Conservation (phyloP, 2,888 invertebrate species). For the Bellardia bayeri region DNA sequence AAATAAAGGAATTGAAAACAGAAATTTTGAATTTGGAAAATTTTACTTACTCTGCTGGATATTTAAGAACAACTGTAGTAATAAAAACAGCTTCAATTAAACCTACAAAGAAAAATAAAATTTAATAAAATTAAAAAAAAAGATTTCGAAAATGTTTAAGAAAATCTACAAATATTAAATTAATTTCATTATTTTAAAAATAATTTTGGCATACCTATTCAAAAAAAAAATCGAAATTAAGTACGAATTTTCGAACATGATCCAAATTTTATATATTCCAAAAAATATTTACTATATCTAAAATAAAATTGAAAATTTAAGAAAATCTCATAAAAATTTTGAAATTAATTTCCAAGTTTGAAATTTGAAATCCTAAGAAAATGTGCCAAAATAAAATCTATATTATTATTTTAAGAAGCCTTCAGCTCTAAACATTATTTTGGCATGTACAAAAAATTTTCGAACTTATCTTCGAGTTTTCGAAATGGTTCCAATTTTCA, state of each 20-base stretch:
- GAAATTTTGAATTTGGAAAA: too few relatives aligned
- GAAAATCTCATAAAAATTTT: not conserved
- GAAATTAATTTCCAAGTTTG: not conserved
- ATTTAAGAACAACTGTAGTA: too few relatives aligned
- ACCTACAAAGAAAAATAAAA: too few relatives aligned
- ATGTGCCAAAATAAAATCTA: not conserved
- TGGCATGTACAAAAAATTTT: not conserved
- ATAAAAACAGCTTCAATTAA: too few relatives aligned
- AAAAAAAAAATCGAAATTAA: too few relatives aligned
- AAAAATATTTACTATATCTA: not conserved
- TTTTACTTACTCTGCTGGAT: too few relatives aligned
- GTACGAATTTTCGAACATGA: not conserved
- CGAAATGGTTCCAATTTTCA: not conserved
- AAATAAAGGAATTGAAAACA: too few relatives aligned
- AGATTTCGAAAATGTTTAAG: too few relatives aligned
- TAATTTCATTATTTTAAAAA: too few relatives aligned
- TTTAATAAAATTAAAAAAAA: not conserved
- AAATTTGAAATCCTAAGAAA: not conserved
- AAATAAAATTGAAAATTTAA: not conserved
- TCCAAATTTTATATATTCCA: not conserved
- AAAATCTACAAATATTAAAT: too few relatives aligned
- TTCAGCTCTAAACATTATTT: too few relatives aligned
- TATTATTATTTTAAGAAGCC: not conserved
- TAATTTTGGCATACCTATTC: too few relatives aligned
- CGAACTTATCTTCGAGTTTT: constrained; percentile 3